Conservation (phyloP, 1,140 invertebrate species). For the Mycetomoellerius zeteki region DNA sequence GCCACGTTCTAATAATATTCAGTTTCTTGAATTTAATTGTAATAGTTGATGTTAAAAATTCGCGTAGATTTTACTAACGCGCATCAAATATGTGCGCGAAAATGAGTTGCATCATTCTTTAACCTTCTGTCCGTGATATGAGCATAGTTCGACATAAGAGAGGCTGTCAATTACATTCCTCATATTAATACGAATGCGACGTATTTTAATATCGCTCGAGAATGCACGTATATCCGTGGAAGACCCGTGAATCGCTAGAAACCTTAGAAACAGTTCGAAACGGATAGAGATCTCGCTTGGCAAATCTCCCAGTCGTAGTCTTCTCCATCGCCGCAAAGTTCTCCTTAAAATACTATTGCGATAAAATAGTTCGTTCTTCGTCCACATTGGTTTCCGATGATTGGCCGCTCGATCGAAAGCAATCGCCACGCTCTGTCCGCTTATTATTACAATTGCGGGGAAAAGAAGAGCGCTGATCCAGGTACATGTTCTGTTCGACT, state of each 20-base stretch:
- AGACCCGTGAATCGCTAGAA: neutral
- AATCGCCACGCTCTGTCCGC: constrained; percentile 75
- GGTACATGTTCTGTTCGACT: constrained; percentile 22
- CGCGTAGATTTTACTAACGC: neutral
- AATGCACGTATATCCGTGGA: neutral
- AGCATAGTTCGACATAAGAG: constrained; percentile 1
- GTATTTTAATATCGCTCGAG: constrained; percentile 35
- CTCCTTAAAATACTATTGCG: constrained; percentile 55
- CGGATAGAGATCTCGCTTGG: neutral
- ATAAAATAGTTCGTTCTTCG: constrained; percentile 52
- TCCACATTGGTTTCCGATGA: constrained; percentile 83
- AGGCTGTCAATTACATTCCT: constrained; percentile 34
- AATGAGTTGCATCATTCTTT: neutral
- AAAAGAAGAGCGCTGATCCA: neutral
- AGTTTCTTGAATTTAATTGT: neutral
- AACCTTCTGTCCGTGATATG: constrained; percentile 18
- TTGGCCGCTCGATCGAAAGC: constrained; percentile 81
- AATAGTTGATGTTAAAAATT: constrained; percentile 13
- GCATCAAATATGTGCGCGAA: constrained; percentile 21
- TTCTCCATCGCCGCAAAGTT: neutral
- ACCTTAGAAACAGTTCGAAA: constrained; percentile 15
- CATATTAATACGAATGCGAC: neutral
- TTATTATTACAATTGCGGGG: constrained; percentile 68
- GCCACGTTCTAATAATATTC: neutral
- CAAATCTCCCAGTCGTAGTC: constrained; percentile 11